Evolutionary conservation across 2,797 vertebrate species (phyloP), one percentile per base, ranked within the genome.

Genomic region (Lemur catta): DNA sequence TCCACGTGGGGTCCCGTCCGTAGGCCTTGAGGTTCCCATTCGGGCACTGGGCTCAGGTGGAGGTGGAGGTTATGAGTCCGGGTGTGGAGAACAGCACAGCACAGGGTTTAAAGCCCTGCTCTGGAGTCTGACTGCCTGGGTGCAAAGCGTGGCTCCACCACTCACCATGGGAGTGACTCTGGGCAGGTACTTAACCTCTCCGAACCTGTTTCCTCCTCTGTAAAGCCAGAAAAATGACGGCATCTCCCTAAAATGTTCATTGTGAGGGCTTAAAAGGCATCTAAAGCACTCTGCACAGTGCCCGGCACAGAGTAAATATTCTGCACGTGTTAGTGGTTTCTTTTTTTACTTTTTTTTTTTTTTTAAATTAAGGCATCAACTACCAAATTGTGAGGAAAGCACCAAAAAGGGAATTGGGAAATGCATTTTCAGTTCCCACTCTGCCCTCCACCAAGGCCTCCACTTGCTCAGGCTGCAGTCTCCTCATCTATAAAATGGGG

Each of bases 311-410:
- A 61, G 59, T 71, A 50, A 71, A 87, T 43, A 33, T 8, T 84
- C 38, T n/a, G 22, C 48, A 22, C 76, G 74, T 72, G 10, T 30
- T 72, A 57, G 7, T 10, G 28, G 22, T 22, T 81, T 63, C 50
- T 81, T 46, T 59, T 61, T 61, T 82, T 67, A 67, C 18, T 1
- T 15, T 52, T 92, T 92, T 33, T 92, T 33, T 65, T 28, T 67
- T 89, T 24, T 24, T 24, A 26, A 84, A 93, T 65, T 38, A 94
- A 93, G 28, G 43, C 12, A 55, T 92, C 89, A 86, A 67, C 7
- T 80, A 67, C 46, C 0, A 1, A 90, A 63, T 33, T 87, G 52
- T 96, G 85, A 43, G 59, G 67, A 67, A 57, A 84, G 35, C 35
- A 67, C 38, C 69, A 41, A 24, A 78, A 72, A 71, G 48, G 57